Base-by-base conservation (phyloP, 2,888 invertebrate genomes). In the Idaea aversata region DNA sequence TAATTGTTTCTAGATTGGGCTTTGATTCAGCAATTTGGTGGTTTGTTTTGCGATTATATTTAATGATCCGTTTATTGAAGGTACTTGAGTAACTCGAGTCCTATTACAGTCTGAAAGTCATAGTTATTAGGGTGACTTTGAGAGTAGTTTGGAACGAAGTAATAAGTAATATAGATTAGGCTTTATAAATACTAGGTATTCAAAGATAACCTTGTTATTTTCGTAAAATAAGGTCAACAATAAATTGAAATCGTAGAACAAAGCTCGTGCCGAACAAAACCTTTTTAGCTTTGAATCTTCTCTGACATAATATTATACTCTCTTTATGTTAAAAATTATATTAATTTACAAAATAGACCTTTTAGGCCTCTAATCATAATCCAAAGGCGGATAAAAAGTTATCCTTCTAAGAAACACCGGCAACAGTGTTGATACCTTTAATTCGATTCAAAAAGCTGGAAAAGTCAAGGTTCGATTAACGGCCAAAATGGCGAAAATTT, bases 401-500 rank as follows among this genome's bases (percentile, higher is more conserved):
- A 60, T 34, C 35, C 15, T 35, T 66, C 63, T 69, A 69, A 35
- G 65, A 47, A 70, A 70, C 67, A 70, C 64, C 62, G 59, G 34
- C 59, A 58, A 61, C 65, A 74, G 73, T 74, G 77, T 80, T 78
- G 82, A 79, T 79, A 81, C 83, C 83, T 85, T 78, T 81, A 86
- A 87, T 87, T 85, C 81, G 80, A 83, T 85, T 81, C 80, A 82
- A 83, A 87, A 85, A 85, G 83, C 87, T 81, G 80, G 82, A 80
- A 81, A 87, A 90, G 87, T 88, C 86, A 89, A 85, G 88, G 85
- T 85, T 89, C 88, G 88, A 89, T 92, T 91, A 93, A 90, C 90
- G 88, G 88, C 88, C 88, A 84, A 90, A 90, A 88, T 84, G 90
- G 83, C 80, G 90, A 89, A 91, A 91, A 92, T 90, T 91, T 91